Conservation (phyloP, 2,797 vertebrate species). For the Kryptopterus vitreolus region DNA sequence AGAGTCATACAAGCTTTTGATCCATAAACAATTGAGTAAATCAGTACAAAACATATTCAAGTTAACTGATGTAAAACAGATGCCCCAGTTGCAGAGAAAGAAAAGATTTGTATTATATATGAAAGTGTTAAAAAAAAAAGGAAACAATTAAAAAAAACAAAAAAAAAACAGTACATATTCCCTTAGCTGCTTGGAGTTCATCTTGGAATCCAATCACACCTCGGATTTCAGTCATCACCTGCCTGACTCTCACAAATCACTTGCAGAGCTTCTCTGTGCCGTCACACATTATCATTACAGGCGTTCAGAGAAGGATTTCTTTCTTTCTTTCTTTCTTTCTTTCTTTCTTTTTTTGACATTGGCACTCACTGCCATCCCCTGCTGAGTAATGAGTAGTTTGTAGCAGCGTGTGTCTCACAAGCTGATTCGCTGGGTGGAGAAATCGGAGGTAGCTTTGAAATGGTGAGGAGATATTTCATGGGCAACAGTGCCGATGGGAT, state of each 20-base stretch:
- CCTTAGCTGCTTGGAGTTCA: slow-evolving; percentile 78
- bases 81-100: slow-evolving; percentile 74
- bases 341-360: slow-evolving; percentile 39
- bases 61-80: slow-evolving; percentile 86
- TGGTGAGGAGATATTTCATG: slow-evolving; percentile 84
- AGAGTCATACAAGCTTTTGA: slow-evolving; percentile 78
- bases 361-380: slow-evolving; percentile 69
- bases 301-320: slow-evolving; percentile 41
- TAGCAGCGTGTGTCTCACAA: slow-evolving; percentile 83
- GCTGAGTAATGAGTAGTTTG: slow-evolving; percentile 73
- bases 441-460: slow-evolving; percentile 94
- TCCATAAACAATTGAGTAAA: slow-evolving; percentile 83
- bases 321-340: slow-evolving; percentile 18
- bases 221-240: slow-evolving; percentile 71
- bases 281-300: slow-evolving; percentile 44
- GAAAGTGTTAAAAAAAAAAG: slow-evolving; percentile 64
- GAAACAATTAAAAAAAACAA: slow-evolving; percentile 50
- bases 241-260: slow-evolving; percentile 59
- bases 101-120: slow-evolving; percentile 63
- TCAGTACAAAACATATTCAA: slow-evolving; percentile 92
- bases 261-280: slow-evolving; percentile 50
- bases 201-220: slow-evolving; percentile 62
- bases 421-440: slow-evolving; percentile 78
- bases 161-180: slow-evolving; percentile 73
- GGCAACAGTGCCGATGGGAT: slow-evolving; percentile 74